These are phyloP conservation scores for Schizaphis graminum DNA, from an alignment of 2,888 invertebrate species.

Conservation along the genomic window DNA sequence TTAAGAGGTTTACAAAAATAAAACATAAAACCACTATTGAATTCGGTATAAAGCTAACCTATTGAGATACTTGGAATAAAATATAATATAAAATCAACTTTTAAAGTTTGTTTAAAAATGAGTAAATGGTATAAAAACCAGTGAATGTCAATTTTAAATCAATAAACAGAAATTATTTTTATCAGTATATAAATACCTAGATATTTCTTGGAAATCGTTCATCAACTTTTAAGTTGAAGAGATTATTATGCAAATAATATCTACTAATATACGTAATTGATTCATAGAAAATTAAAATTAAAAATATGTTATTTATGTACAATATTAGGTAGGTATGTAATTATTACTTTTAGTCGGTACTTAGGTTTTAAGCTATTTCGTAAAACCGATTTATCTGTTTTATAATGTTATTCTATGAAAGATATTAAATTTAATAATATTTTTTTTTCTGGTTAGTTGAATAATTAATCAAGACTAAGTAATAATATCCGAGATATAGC, in stretches of 20 bases:
- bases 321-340: neutral
- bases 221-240: neutral
- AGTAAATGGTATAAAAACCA: constrained; percentile 2
- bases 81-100: neutral
- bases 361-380: neutral
- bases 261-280: neutral
- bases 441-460: too few relatives aligned
- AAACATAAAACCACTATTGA: constrained; percentile 26
- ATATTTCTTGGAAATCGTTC: neutral
- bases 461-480: too few relatives aligned
- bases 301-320: neutral
- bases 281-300: constrained; percentile 6
- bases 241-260: neutral
- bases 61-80: neutral
- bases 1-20: constrained; percentile 31
- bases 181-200: neutral
- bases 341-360: neutral
- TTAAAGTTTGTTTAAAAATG: constrained; percentile 32
- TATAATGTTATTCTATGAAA: neutral
- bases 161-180: neutral
- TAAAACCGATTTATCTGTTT: neutral
- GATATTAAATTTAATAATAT: too few relatives aligned
- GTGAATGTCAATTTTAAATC: neutral
- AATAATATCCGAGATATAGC: too few relatives aligned
- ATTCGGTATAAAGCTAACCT: constrained; percentile 4